Conservation (phyloP, 2,888 invertebrate species). For the Athripsodes cinereus region DNA sequence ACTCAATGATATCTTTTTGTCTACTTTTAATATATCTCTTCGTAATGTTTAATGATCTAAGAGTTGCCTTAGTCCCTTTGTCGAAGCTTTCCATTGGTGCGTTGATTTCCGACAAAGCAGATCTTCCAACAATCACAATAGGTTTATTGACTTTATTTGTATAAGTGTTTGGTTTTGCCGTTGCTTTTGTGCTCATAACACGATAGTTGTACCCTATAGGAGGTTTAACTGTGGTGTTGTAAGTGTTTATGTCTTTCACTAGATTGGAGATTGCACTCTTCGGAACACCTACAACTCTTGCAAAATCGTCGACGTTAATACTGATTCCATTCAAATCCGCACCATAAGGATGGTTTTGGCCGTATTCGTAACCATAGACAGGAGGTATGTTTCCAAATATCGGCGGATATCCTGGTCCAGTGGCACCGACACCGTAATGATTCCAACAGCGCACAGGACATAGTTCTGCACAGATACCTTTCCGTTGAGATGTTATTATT, state of each 20-base stretch:
- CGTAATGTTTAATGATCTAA: no score
- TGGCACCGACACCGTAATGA: background rate
- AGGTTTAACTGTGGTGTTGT: conserved; percentile 1
- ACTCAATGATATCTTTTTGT: no score
- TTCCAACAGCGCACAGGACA: conserved; percentile 20
- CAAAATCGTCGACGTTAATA: conserved; percentile 22
- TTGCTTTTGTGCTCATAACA: no score
- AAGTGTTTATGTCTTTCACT: background rate
- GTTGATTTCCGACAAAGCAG: background rate
- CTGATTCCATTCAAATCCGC: background rate
- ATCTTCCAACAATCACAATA: background rate
- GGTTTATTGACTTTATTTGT: background rate
- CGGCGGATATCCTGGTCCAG: conserved; percentile 1
- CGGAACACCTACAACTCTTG: conserved; percentile 23
- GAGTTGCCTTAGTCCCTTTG: no score
- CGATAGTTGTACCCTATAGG: background rate
- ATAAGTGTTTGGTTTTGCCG: background rate
- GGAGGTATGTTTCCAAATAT: conserved; percentile 6
- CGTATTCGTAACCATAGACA: background rate
- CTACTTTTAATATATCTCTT: no score
- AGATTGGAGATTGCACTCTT: conserved; percentile 20
- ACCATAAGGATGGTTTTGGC: background rate
- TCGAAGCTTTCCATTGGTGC: background rate
- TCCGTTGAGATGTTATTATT: conserved; percentile 22
- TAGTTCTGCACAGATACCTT: conserved; percentile 22